Evolutionary conservation across 2,113 vertebrate genomes (phyloP), one percentile per base, ranked within the genome.

Genomic region (Hucho hucho): DNA sequence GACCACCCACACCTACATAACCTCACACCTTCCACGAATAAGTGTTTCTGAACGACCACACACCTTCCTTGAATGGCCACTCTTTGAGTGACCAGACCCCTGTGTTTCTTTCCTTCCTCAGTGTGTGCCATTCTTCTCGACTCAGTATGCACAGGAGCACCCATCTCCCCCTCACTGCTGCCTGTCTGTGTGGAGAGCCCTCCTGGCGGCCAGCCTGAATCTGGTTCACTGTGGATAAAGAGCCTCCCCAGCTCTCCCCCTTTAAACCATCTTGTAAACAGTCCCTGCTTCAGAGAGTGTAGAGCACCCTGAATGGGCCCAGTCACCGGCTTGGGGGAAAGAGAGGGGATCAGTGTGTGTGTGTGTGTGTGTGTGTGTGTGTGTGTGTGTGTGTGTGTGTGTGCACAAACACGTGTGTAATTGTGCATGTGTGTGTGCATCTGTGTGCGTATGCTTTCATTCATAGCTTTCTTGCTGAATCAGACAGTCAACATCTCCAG

Each of bases 141-240:
- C 75, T 87, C 81, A 72, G 72, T 84, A 88, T 87, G 86, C 82
- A 83, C 67, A 75, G 82, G 79, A 81, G 37, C 78, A 81, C 78
- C 79, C 68, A 28, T 79, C 78, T 68, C 72, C n/a, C 70, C 76
- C 85, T 89, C 84, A 24, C 58, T n/a, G 87, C 74, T 74, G 37
- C 37, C 37, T 43, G 37, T 43, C 37, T 43, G 72, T 74, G 3
- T 87, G 80, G 73, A 86, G 85, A 81, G 86, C 72, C 69, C 71
- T 24, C 63, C 78, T 59, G 68, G 79, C 80, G 79, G 78, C 72
- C 78, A 78, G 78, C 47, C 70, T 66, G 58, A 74, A 37, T 28
- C 72, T 32, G n/a, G 46, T 73, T 53, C 70, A 43, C 72, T 76
- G 78, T 78, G 72, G 43, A 70, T 75, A 64, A 66, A 77, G 24